Evolutionary conservation across 2,113 vertebrate genomes (phyloP).

Genomic region (Anas platyrhynchos): DNA sequence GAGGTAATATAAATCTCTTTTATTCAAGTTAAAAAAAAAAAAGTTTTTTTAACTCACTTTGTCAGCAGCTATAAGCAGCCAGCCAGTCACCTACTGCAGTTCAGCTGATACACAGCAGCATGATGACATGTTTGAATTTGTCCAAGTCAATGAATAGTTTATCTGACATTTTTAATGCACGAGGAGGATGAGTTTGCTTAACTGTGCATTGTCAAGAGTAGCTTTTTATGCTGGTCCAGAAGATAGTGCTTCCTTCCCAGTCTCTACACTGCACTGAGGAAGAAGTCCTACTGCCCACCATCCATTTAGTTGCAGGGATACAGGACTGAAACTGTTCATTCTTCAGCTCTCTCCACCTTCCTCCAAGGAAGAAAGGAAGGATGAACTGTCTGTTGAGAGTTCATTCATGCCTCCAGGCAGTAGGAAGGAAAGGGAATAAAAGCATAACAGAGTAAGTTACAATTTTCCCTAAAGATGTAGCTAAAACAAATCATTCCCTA

Average conservation of each 20-base stretch:
- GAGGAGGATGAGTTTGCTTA: not conserved
- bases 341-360: not conserved
- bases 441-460: not conserved
- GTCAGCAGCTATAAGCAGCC: not conserved
- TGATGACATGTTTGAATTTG: not conserved
- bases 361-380: not conserved
- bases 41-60: not conserved
- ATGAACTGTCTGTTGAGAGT: not conserved
- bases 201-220: not conserved
- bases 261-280: not conserved
- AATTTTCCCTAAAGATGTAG: not conserved
- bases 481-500: not conserved
- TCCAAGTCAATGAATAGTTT: not conserved
- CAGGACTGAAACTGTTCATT: not conserved
- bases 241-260: not conserved
- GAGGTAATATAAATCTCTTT: not conserved
- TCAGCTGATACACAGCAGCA: not conserved
- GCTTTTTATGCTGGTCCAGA: not conserved
- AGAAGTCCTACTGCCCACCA: fast-evolving
- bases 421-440: not conserved
- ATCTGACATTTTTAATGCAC: not conserved
- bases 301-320: not conserved
- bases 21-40: not conserved
- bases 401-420: not conserved
- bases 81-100: not conserved